These are phyloP conservation scores for Montipora cactus DNA, from an alignment of 64 coral and sea anemone species.

Conservation along the genomic window DNA sequence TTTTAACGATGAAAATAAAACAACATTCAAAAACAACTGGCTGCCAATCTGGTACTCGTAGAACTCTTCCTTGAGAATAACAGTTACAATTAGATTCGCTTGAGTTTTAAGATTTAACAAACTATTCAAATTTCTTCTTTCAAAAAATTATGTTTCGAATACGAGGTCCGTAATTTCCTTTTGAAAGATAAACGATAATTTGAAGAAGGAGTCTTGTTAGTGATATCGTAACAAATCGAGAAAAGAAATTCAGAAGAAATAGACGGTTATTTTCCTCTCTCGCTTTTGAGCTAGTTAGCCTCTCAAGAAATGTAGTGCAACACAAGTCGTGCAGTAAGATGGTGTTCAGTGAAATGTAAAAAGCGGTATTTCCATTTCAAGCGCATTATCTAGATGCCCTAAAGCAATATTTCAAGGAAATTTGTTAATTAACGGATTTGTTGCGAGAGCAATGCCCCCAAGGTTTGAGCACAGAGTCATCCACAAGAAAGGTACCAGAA, in stretches of 20 bases:
- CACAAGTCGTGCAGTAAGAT: no score
- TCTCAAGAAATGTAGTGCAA: no score
- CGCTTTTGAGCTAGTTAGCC: no score
- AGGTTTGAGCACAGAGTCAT: background rate
- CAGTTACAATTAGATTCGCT: background rate
- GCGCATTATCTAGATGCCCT: background rate
- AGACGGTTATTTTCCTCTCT: no score
- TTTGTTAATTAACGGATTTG: background rate
- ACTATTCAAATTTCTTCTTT: background rate
- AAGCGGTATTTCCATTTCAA: no score
- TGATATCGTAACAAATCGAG: background rate
- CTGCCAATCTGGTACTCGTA: background rate
- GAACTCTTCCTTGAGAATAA: background rate
- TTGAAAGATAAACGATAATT: background rate
- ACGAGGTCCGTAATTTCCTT: conserved; percentile 8
- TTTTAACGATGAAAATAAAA: background rate
- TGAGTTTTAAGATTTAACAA: background rate
- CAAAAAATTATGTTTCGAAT: background rate
- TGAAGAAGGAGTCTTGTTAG: background rate
- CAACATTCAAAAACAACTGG: background rate
- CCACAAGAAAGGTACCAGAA: background rate
- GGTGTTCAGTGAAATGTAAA: no score
- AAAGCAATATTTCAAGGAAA: background rate
- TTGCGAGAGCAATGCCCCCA: background rate
- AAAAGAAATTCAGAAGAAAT: no score